A percentile compares a stretch with the other conserved stretches of the same genome.
These are phyloP conservation scores for Amphiura filiformis DNA, from an alignment of 35 echinoderm and acorn worm genomes.

Conservation along the genomic window DNA sequence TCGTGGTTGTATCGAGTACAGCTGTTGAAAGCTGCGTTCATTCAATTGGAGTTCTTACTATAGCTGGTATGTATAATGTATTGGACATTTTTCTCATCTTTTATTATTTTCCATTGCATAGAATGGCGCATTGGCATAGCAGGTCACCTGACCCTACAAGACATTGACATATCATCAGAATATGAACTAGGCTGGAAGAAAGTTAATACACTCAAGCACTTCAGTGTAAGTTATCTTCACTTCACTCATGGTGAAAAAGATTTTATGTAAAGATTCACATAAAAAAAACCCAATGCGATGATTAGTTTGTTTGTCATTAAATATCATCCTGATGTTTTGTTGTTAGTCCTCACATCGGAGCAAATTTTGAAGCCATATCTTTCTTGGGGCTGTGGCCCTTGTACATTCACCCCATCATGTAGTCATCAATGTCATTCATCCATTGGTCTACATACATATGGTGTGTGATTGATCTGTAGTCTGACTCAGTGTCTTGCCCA, in stretches of 20 bases:
- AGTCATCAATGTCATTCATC: too few relatives aligned
- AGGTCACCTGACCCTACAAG: slow-evolving; percentile 6
- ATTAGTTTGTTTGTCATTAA: background rate
- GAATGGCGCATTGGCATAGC: background rate
- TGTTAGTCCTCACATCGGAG: too few relatives aligned
- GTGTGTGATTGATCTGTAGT: too few relatives aligned
- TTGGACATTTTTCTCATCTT: too few relatives aligned
- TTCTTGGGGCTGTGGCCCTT: background rate
- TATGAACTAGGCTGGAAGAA: slow-evolving; percentile 8
- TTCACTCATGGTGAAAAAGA: background rate
- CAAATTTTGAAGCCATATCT: background rate
- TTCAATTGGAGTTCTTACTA: too few relatives aligned
- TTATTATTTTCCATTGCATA: too few relatives aligned
- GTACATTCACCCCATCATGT: background rate
- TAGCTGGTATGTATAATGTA: too few relatives aligned
- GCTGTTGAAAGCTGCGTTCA: too few relatives aligned
- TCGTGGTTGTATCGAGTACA: too few relatives aligned
- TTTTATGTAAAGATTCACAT: background rate
- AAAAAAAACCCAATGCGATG: background rate
- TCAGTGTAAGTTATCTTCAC: background rate
- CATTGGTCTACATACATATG: too few relatives aligned
- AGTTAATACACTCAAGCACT: slow-evolving; percentile 11
- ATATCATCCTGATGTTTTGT: too few relatives aligned
- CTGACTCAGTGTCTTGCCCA: too few relatives aligned
- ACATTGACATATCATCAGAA: background rate